Percentiles rank a stretch among this genome's conserved stretches.
These are phyloP conservation scores for Gonocerus acuteangulatus DNA, from an alignment of 2,888 invertebrate species.

Conservation along the genomic window DNA sequence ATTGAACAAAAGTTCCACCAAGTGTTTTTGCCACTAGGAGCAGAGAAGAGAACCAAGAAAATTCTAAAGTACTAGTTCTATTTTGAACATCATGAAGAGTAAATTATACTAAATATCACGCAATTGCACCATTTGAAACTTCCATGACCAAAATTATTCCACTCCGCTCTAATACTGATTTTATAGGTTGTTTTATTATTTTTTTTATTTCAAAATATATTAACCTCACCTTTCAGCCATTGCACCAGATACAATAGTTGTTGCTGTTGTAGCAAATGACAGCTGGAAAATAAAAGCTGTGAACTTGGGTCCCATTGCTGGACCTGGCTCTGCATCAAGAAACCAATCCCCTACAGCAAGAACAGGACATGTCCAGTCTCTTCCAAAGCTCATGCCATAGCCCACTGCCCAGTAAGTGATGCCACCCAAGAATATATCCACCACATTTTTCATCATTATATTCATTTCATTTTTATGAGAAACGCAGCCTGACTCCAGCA, in stretches of 20 bases:
- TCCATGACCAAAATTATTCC: no score
- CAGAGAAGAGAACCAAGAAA: no score
- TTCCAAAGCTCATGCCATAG: slow-evolving; percentile 83
- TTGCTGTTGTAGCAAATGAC: slow-evolving; percentile 82
- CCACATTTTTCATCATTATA: slow-evolving; percentile 95
- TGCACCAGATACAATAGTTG: slow-evolving; percentile 87
- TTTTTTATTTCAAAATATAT: no score
- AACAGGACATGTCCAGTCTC: slow-evolving; percentile 61
- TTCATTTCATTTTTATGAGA: slow-evolving; percentile 91
- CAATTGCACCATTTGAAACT: no score
- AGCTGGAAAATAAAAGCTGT: slow-evolving; percentile 85
- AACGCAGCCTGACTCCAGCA: slow-evolving; percentile 88
- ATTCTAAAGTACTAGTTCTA: no score
- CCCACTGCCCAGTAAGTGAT: slow-evolving; percentile 92
- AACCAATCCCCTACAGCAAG: slow-evolving; percentile 78
- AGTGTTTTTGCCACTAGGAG: no score
- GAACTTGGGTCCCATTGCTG: slow-evolving; percentile 74
- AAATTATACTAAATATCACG: no score
- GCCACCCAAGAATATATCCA: slow-evolving; percentile 86
- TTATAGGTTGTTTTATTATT: no score
- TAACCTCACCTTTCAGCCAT: slow-evolving; percentile 84
- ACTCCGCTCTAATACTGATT: no score
- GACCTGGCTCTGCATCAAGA: slow-evolving; percentile 63
- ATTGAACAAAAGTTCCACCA: no score
- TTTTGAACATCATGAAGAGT: no score